A percentile compares a stretch with the other conserved stretches of the same genome.
phyloP scores from a whole-genome alignment of 2,888 invertebrate species.

The Saturnia pavonia region DNA sequence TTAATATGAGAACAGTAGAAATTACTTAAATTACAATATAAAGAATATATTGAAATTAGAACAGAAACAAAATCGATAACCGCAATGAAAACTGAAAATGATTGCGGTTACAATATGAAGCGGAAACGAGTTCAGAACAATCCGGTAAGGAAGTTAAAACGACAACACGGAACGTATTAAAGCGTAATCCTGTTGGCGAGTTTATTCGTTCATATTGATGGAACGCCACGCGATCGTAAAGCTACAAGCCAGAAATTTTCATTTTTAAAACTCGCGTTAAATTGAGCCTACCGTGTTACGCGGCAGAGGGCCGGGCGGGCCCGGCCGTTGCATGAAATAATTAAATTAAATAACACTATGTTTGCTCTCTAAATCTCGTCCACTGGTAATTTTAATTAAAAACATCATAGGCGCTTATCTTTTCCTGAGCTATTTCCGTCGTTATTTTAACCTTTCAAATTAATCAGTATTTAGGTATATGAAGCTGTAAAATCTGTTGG shows the following conservation, averaged over 20 bases:
- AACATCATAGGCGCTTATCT: background rate
- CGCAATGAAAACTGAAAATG: background rate
- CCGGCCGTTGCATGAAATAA: background rate
- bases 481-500: background rate
- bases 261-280: background rate
- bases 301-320: background rate
- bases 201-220: constrained; percentile 34
- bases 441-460: no score
- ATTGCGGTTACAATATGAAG: constrained; percentile 6
- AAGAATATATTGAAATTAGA: background rate
- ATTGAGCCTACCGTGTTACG: background rate
- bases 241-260: background rate
- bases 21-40: no score
- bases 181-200: constrained; percentile 45
- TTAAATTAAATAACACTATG: background rate
- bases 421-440: no score
- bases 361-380: background rate
- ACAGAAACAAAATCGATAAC: background rate
- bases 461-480: no score
- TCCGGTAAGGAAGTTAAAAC: constrained; percentile 31
- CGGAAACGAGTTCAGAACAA: constrained; percentile 31
- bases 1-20: no score
- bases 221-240: background rate
- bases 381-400: background rate
- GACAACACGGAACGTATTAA: constrained; percentile 40